Conservation (phyloP, 2,113 vertebrate species). For the Haemorhous mexicanus region DNA sequence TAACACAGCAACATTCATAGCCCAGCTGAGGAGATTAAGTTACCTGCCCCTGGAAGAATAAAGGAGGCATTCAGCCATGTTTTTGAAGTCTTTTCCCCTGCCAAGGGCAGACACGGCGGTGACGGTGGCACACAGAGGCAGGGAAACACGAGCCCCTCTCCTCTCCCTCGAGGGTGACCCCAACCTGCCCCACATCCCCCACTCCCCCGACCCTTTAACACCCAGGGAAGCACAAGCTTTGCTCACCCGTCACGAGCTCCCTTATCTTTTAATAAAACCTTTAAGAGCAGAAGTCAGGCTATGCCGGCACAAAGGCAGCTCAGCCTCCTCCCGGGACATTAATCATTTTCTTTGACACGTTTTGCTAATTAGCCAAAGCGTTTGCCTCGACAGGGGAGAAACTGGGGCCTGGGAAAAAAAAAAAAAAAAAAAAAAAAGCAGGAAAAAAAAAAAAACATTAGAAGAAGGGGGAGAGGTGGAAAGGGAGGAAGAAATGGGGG, state of each 20-base stretch:
- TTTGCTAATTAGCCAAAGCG: constrained; percentile 52
- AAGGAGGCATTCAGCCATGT: constrained; percentile 39
- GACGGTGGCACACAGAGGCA: not conserved
- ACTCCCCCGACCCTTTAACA: not conserved
- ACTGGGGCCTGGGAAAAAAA: not conserved
- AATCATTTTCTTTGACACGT: constrained; percentile 43
- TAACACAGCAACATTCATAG: constrained; percentile 1
- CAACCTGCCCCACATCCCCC: not conserved
- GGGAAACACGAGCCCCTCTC: not conserved
- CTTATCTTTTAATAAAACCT: constrained; percentile 52
- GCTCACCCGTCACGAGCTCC: not conserved
- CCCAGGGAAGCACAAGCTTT: not conserved
- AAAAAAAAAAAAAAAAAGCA: not conserved
- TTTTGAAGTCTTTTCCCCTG: not conserved
- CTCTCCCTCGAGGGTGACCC: constrained; percentile 25
- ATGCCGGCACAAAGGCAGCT: constrained; percentile 3
- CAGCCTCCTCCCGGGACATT: constrained; percentile 39
- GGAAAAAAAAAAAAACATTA: not conserved
- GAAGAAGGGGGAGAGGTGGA: not conserved
- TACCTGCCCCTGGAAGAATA: constrained; percentile 45
- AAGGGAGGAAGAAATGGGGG: not conserved
- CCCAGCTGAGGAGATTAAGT: constrained; percentile 1
- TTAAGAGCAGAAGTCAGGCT: constrained; percentile 41
- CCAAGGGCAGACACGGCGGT: constrained; percentile 39
- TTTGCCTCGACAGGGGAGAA: constrained; percentile 24